Evolutionary conservation across 2,113 vertebrate species (phyloP), one percentile per base, ranked within the genome.

Genomic region (Hiodon alosoides): DNA sequence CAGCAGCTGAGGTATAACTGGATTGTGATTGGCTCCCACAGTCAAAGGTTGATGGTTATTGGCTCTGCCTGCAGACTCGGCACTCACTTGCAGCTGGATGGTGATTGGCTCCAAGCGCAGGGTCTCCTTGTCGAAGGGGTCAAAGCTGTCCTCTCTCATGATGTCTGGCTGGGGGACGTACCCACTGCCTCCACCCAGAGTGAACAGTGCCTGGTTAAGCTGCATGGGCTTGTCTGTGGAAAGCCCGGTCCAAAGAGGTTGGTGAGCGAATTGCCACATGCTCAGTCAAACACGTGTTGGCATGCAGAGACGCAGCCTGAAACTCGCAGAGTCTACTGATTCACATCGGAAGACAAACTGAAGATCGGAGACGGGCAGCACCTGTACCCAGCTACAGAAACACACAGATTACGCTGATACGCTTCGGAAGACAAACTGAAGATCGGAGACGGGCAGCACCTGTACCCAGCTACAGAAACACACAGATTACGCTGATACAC

Each of bases 161-260:
- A 90, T 77, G 58, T 90, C 90, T 2, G 90, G 90, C 79, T 92
- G 90, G 2, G 87, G 87, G 3, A 92, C 88, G n/a, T 79, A 91
- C 7, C 90, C 90, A 17, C 85, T 86, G 71, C 81, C 78, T 0
- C 88, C 90, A 11, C 88, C 88, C 16, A 91, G 83, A 82, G 85
- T 79, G 83, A 92, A 92, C 51, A 92, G 74, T 3, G 87, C 84
- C 84, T 93, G 92, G 82, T 93, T 93, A 77, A 93, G 84, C 87
- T 93, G 92, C 91, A 93, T 93, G 51, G 91, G 88, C 82, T 91
- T 90, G 81, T 93, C 91, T 93, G 57, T 4, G 67, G 3, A 67
- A 16, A 51, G 6, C 17, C 14, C 9, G 48, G 3, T n/a, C 13
- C 53, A 17, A 6, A 11, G 31, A 48, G 54, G 46, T 3, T 2